Evolutionary conservation across 2,797 vertebrate species (phyloP), one percentile per base, ranked within the genome.

Genomic region (Caiman crocodilus): DNA sequence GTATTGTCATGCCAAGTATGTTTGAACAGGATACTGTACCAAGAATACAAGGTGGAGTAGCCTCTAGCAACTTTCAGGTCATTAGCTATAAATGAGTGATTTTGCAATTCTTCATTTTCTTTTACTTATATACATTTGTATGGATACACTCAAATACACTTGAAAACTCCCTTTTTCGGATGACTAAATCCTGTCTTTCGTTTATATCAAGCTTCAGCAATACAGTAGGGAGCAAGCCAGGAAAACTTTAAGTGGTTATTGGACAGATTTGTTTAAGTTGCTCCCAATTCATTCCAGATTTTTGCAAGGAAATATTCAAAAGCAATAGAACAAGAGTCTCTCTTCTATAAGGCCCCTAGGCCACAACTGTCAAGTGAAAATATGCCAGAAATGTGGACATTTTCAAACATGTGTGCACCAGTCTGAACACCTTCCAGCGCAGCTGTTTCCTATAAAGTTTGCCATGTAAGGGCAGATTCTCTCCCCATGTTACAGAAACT

Each of bases 301-400:
- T 79, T 85, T 21, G 7, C 55, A 28, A 93, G 84, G 88, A 96
- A 95, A 88, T 82, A 93, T 92, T 95, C 92, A 94, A 93, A 96
- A 95, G 61, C 57, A 63, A 4, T 1, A 58, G 69, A 89, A 93
- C 90, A 80, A 81, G 88, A 84, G 57, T 67, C 3, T 88, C 77
- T 91, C 87, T 94, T 88, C 89, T 2, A 0, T 88, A 58, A 95
- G 81, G 32, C 60, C 55, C 79, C 65, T 58, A 69, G 79, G 64
- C 74, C 57, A 21, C 87, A 94, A 88, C 80, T 95, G 67, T 90
- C 90, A 81, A 95, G 60, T 20, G 16, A 92, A 89, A 88, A 87
- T 32, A 42, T 82, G 50, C n/a, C 69, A 64, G 71, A 89, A 91
- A 94, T 35, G 65, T 59, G 64, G 60, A 30, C 77, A 78, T 82